Evolutionary conservation across 2,888 invertebrate species (phyloP).

Genomic region (Seira musarum): DNA sequence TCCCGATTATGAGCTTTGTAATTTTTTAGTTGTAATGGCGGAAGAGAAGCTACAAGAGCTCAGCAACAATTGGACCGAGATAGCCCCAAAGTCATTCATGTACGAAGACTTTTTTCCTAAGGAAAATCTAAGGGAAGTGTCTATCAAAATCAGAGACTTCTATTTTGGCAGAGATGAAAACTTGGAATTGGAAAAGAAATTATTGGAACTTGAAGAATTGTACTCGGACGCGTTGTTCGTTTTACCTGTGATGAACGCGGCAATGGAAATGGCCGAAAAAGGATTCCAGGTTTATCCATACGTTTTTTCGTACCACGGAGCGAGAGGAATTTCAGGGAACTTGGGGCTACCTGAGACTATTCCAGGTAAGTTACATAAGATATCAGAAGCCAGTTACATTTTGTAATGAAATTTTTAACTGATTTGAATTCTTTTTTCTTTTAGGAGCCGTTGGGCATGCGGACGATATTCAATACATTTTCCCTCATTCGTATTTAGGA

Average conservation of each 20-base stretch:
- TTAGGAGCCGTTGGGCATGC: constrained; percentile 35
- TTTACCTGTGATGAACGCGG: constrained; percentile 9
- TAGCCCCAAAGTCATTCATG: constrained; percentile 15
- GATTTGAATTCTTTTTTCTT: neutral
- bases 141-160: constrained; percentile 26
- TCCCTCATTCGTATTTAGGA: neutral
- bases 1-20: too few species aligned
- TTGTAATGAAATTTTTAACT: neutral
- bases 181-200: constrained; percentile 17
- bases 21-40: too few species aligned
- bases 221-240: constrained; percentile 24
- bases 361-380: neutral
- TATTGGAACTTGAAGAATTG: neutral
- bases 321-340: constrained; percentile 13
- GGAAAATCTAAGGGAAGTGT: neutral
- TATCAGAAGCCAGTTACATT: constrained; percentile 1
- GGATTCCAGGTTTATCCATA: constrained; percentile 36
- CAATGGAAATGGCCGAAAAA: constrained; percentile 9
- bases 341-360: too few species aligned
- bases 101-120: neutral
- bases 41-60: too few species aligned
- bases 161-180: constrained; percentile 45
- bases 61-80: constrained; percentile 3
- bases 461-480: constrained; percentile 15
- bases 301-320: constrained; percentile 37